phyloP scores from a whole-genome alignment of 1,140 invertebrate species.

The Condylostylus longicornis region DNA sequence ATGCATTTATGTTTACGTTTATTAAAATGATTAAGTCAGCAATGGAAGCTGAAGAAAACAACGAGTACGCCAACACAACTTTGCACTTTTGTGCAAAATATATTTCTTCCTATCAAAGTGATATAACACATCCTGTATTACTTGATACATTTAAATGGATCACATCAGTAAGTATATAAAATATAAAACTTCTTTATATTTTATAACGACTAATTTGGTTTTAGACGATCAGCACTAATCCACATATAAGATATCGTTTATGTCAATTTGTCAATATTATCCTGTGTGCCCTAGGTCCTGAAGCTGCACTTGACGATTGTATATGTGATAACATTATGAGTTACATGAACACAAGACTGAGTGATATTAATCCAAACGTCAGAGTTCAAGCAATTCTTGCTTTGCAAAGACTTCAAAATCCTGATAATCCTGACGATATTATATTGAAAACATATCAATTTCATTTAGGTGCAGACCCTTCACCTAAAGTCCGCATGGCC shows the following conservation, averaged over 20 bases:
- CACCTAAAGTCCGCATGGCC: constrained; percentile 50
- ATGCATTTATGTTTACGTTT: constrained; percentile 36
- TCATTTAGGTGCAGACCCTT: constrained; percentile 60
- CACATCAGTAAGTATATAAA: constrained; percentile 27
- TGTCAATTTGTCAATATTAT: constrained; percentile 63
- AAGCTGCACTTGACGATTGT: constrained; percentile 60
- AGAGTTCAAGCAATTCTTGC: constrained; percentile 62
- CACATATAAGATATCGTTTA: constrained; percentile 48
- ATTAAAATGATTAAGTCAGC: constrained; percentile 38
- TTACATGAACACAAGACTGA: constrained; percentile 50
- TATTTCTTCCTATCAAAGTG: constrained; percentile 37
- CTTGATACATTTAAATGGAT: constrained; percentile 37
- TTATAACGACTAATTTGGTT: not conserved
- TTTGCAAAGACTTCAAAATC: constrained; percentile 66
- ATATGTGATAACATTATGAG: constrained; percentile 55
- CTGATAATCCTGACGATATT: constrained; percentile 54
- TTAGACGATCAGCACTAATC: constrained; percentile 21
- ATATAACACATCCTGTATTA: constrained; percentile 39
- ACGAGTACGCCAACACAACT: constrained; percentile 45
- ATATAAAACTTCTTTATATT: constrained; percentile 8
- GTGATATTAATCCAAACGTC: constrained; percentile 42
- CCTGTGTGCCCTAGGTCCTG: constrained; percentile 53
- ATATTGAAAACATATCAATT: constrained; percentile 65
- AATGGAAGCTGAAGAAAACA: constrained; percentile 42
- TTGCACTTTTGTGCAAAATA: constrained; percentile 51